A percentile compares a stretch with the other conserved stretches of the same genome.
phyloP scores from a whole-genome alignment of 2,888 invertebrate genomes.

The Dicroscelio sp. region DNA sequence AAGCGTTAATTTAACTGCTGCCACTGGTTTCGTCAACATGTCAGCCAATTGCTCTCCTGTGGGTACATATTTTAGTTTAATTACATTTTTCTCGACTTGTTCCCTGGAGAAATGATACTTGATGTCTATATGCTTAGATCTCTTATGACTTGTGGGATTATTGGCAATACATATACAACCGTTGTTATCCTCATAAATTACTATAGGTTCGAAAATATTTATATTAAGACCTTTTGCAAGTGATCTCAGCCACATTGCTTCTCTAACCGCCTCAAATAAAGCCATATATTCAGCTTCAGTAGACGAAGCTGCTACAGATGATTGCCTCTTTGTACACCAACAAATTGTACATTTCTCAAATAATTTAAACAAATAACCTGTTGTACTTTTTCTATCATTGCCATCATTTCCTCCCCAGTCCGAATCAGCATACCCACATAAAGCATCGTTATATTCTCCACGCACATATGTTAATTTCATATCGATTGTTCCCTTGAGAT shows the following conservation, averaged over 20 bases:
- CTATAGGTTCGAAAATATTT: background rate
- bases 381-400: background rate
- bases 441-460: background rate
- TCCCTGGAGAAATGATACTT: constrained; percentile 81
- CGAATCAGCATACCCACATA: constrained; percentile 12
- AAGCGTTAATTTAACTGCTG: constrained; percentile 50
- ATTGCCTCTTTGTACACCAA: background rate
- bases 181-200: background rate
- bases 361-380: background rate
- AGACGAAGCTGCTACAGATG: constrained; percentile 6
- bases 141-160: constrained; percentile 50
- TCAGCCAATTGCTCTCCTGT: constrained; percentile 92
- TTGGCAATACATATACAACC: constrained; percentile 3
- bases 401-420: constrained; percentile 14
- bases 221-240: background rate
- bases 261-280: background rate
- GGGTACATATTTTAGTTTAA: constrained; percentile 92
- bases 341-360: background rate
- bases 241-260: constrained; percentile 19
- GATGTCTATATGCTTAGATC: constrained; percentile 80
- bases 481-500: constrained; percentile 32
- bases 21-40: constrained; percentile 90
- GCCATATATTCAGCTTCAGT: constrained; percentile 14
- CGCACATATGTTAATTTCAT: constrained; percentile 16
- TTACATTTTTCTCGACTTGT: constrained; percentile 88